Evolutionary conservation across 2,888 invertebrate species (phyloP).

Genomic region (Ophion slaviceki): DNA sequence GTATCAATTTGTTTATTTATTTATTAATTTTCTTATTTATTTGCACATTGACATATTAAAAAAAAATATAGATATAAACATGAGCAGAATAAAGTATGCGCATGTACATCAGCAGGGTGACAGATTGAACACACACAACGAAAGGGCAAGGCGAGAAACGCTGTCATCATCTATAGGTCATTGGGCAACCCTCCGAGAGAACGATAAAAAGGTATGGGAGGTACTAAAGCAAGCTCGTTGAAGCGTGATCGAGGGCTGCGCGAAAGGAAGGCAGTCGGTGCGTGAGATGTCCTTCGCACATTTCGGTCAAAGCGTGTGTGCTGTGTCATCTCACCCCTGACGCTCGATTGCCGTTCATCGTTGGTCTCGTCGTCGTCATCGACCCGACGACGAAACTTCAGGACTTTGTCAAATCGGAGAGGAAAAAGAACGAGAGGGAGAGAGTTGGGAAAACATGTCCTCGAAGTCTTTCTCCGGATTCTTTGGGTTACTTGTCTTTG

Average conservation of each 20-base stretch:
- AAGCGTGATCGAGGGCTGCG: conserved; percentile 36
- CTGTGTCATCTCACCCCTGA: conserved; percentile 30
- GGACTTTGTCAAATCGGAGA: not conserved
- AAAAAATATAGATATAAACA: no score
- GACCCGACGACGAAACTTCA: no score
- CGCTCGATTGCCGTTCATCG: conserved; percentile 39
- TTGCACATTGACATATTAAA: no score
- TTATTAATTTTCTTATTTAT: no score
- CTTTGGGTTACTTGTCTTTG: no score
- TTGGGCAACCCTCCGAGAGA: conserved; percentile 35
- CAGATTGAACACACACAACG: no score
- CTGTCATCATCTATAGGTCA: conserved; percentile 37
- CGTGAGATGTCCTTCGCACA: conserved; percentile 43
- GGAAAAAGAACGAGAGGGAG: not conserved
- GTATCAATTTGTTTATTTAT: no score
- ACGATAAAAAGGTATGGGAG: conserved; percentile 1
- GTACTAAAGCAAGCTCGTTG: conserved; percentile 39
- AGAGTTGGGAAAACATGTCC: no score
- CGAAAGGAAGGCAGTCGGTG: conserved; percentile 44
- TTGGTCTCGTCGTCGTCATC: not conserved
- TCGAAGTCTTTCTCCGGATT: no score
- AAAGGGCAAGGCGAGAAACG: conserved; percentile 25
- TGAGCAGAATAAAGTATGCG: no score
- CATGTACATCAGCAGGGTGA: no score
- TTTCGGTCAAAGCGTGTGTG: conserved; percentile 24